phyloP scores from a whole-genome alignment of 2,113 vertebrate species.

The Triplophysa dalaica region DNA sequence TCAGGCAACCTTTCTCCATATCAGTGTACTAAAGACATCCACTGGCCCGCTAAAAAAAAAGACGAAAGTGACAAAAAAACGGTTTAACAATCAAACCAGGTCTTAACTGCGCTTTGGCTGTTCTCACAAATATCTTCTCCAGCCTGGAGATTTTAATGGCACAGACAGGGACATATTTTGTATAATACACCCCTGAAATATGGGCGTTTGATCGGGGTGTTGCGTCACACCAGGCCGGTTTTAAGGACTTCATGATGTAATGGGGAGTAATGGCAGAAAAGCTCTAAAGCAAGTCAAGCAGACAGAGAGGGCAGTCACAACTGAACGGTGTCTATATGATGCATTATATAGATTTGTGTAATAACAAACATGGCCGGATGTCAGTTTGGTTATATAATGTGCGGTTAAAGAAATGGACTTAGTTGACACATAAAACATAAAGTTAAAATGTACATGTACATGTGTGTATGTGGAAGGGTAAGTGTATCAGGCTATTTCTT shows the following conservation, averaged over 20 bases:
- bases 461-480: too few species aligned
- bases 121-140: too few species aligned
- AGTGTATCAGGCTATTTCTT: too few species aligned
- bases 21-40: background rate
- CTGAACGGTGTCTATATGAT: conserved; percentile 8
- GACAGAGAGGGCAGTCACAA: conserved; percentile 27
- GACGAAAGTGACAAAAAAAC: too few species aligned
- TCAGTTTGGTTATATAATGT: conserved; percentile 12
- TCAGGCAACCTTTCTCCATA: conserved; percentile 20
- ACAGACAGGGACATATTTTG: background rate
- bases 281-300: conserved; percentile 42
- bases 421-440: too few species aligned
- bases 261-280: conserved; percentile 64
- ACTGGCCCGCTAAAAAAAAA: background rate
- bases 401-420: background rate
- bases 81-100: too few species aligned
- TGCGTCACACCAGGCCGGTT: conserved; percentile 63
- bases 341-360: conserved; percentile 1
- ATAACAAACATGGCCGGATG: background rate
- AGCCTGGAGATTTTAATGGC: background rate
- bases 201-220: conserved; percentile 22
- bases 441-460: too few species aligned
- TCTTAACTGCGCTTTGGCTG: too few species aligned
- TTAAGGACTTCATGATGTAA: conserved; percentile 73
- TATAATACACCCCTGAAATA: background rate